phyloP scores from a whole-genome alignment of 2,113 vertebrate species.

The Eira barbara region DNA sequence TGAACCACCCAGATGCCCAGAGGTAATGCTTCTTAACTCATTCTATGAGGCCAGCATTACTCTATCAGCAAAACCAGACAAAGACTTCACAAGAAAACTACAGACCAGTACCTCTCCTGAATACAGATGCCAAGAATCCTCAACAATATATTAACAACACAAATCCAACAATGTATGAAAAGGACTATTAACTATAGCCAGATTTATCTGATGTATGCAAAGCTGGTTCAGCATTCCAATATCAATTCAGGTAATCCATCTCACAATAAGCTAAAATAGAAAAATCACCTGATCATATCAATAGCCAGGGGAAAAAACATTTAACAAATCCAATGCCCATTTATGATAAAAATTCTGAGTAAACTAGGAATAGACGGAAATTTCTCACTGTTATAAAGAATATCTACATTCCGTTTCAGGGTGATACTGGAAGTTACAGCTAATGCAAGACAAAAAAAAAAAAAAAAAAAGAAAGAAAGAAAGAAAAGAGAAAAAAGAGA shows the following conservation, averaged over 20 bases:
- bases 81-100: not conserved
- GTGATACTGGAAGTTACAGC: not conserved
- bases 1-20: not conserved
- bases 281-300: not conserved
- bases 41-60: not conserved
- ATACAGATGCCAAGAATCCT: not conserved
- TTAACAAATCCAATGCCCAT: not conserved
- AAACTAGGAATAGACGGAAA: not conserved
- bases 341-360: not conserved
- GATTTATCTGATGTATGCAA: not conserved
- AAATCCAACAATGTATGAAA: not conserved
- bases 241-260: not conserved
- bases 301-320: not conserved
- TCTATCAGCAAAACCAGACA: not conserved
- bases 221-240: not conserved
- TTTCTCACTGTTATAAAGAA: not conserved
- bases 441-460: not conserved
- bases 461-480: not conserved
- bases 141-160: not conserved
- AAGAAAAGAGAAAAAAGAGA: not conserved
- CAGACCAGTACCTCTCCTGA: not conserved
- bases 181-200: too few species aligned
- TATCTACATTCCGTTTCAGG: not conserved
- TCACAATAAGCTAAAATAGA: not conserved
- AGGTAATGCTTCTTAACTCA: not conserved